Evolutionary conservation across 2,113 vertebrate species (phyloP), one percentile per base, ranked within the genome.

Genomic region (Aphyosemion australe): DNA sequence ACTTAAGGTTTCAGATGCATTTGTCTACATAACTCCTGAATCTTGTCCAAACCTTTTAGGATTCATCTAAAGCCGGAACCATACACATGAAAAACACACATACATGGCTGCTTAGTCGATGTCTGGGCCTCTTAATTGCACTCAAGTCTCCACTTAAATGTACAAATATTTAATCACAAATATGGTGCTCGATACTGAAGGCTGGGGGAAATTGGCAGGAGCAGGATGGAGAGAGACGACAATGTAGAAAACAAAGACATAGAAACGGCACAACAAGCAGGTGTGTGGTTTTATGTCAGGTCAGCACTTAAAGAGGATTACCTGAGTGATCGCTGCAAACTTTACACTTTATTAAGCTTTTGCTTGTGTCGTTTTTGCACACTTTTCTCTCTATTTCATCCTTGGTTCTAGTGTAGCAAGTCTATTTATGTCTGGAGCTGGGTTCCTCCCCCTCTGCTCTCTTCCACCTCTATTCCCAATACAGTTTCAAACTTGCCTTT

Each of bases 121-220:
- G 42, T 69, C 63, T 34, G 43, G 31, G 37, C 43, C 42, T 11
- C 46, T 70, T 26, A 73, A 72, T 83, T 68, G 79, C 62, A 51
- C 70, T 66, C 26, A 83, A 82, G 63, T 45, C 12, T 12, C 61
- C 47, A 65, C 67, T 81, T 65, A 61, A 71, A 75, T 62, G 58
- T 76, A 83, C 75, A 13, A 75, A 73, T 68, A 74, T 76, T 48
- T 66, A 52, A 61, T 51, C 65, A 69, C 37, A 61, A 39, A 79
- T 65, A 60, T 19, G 48, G 49, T 39, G 42, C 54, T 61, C 79
- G 41, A 15, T 19, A 16, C 13, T 49, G 39, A 72, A 58, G 62
- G 56, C 50, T 54, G 45, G n/a, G 16, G 14, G 15, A 31, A 47
- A 42, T 14, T 61, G 34, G 54, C 9, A 60, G 39, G 68, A 76